Evolutionary conservation across 2,113 vertebrate genomes (phyloP), one percentile per base, ranked within the genome.

Genomic region (Drymodes brunneopygia): DNA sequence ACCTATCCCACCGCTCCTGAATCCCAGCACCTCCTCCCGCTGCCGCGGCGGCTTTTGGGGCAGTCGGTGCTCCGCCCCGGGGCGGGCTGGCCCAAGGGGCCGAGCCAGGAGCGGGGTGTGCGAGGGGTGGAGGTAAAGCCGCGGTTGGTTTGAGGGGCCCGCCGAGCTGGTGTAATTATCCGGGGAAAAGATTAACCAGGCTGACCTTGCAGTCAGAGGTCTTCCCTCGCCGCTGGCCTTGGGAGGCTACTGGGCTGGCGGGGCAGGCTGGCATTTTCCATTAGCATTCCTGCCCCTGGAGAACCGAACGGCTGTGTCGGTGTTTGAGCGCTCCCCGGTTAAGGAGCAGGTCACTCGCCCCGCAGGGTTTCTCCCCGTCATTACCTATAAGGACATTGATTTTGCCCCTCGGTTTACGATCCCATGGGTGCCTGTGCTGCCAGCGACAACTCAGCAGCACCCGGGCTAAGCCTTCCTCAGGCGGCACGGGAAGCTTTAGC

Each of bases 101-200:
- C 4, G 22, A 22, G 36, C 20, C 74, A 0, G 45, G 17, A 42
- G 21, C 4, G 35, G 22, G 15, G 3, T 3, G 33, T 2, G 40
- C 15, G 13, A 27, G 5, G 38, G 50, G 19, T 5, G 77, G 29
- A 0, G 10, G 69, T 33, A 60, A 24, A 51, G 81, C 7, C 6
- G 51, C 8, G 1, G 6, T 7, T 2, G 53, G 22, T 28, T 15
- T 0, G 33, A 1, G 15, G 14, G 19, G 10, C 4, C 0, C 1
- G 6, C 3, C 1, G 33, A 42, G 22, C 11, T 2, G 36, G 11
- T 36, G 15, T 19, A 6, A 12, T n/a, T 38, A 25, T 14, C 1
- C 0, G 2, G 33, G 48, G 13, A 0, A 29, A 81, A 50, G 36
- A 45, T 45, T 48, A 70, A 47, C 56, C 1, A 4, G 7, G 16